Conservation (phyloP, 1,140 invertebrate species). For the Papilio xuthus region DNA sequence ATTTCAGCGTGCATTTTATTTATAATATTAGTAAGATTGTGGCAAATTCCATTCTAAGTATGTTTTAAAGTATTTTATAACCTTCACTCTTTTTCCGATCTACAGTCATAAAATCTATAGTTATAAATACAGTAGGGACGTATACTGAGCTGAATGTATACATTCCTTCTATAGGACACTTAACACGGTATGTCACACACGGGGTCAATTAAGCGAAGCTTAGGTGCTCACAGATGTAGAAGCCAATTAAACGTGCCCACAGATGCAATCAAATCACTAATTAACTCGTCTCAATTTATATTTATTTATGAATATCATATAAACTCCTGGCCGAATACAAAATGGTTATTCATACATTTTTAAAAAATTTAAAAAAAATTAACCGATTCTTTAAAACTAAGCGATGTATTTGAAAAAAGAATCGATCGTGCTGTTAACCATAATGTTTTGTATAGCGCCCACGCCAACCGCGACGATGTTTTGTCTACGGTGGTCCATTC, state of each 20-base stretch:
- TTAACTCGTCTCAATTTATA: constrained; percentile 4
- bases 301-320: neutral
- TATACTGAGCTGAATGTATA: too few relatives aligned
- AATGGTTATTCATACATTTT: too few relatives aligned
- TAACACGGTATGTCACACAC: neutral
- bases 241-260: constrained; percentile 3
- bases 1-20: too few relatives aligned
- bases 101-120: too few relatives aligned
- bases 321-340: neutral
- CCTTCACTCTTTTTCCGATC: too few relatives aligned
- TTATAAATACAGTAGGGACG: too few relatives aligned
- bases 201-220: constrained; percentile 14
- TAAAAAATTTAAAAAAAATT: neutral
- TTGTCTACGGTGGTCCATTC: constrained; percentile 2
- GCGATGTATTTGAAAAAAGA: neutral
- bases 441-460: constrained; percentile 16
- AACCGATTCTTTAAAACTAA: neutral
- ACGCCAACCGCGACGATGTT: neutral
- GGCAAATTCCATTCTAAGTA: too few relatives aligned
- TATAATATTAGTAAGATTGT: too few relatives aligned
- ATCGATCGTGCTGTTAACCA: neutral
- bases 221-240: neutral
- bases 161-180: neutral
- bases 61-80: too few relatives aligned
- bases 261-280: constrained; percentile 26